phyloP scores from a whole-genome alignment of 2,113 vertebrate species.

The Epinephelus cyanopodus region DNA sequence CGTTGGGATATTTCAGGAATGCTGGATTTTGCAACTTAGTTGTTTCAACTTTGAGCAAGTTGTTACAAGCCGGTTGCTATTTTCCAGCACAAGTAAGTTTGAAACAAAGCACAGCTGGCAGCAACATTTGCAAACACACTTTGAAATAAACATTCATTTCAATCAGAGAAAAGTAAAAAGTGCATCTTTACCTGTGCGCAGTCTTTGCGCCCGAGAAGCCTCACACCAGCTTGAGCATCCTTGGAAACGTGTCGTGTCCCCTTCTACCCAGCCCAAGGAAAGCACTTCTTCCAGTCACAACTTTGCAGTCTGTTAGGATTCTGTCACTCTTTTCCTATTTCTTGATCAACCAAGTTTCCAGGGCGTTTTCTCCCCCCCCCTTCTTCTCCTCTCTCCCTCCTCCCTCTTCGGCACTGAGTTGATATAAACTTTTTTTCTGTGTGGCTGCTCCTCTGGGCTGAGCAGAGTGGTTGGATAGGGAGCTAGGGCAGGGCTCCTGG shows the following conservation, averaged over 20 bases:
- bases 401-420: constrained; percentile 66
- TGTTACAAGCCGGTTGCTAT: not conserved
- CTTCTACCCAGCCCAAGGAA: constrained; percentile 78
- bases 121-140: constrained; percentile 9
- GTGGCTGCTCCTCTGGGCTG: constrained; percentile 81
- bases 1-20: constrained; percentile 16
- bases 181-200: constrained; percentile 80
- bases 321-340: constrained; percentile 71
- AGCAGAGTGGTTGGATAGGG: constrained; percentile 80
- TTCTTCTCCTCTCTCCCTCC: constrained; percentile 62
- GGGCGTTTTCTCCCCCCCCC: constrained; percentile 77
- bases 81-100: not conserved
- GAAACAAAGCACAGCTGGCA: not conserved
- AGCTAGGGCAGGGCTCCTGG: constrained; percentile 80
- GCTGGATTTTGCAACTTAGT: constrained; percentile 6
- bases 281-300: constrained; percentile 69
- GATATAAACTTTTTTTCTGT: constrained; percentile 66
- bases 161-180: not conserved
- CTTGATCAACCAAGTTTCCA: constrained; percentile 74
- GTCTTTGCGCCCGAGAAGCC: constrained; percentile 73
- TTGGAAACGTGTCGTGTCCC: constrained; percentile 73
- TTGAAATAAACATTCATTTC: not conserved
- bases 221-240: constrained; percentile 84
- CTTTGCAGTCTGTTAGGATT: constrained; percentile 65
- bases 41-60: constrained; percentile 25